These are phyloP conservation scores for Drepana arcuata DNA, from an alignment of 1,140 invertebrate species.

Conservation along the genomic window DNA sequence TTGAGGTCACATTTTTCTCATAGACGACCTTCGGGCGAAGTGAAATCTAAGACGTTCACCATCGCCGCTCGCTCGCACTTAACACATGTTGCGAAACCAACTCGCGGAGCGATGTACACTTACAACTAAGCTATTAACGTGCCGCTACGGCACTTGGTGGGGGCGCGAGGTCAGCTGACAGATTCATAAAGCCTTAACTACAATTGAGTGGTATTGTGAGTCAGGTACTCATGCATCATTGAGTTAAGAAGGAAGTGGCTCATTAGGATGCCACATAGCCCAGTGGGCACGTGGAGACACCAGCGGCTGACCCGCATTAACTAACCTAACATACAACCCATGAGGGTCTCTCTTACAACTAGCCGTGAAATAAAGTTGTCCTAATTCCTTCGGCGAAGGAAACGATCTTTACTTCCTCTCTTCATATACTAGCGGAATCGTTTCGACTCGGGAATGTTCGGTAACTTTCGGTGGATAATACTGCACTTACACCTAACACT, in stretches of 20 bases:
- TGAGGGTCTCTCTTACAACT: no score
- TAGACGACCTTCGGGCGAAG: conserved; percentile 18
- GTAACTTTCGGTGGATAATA: conserved; percentile 21
- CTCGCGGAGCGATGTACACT: conserved; percentile 14
- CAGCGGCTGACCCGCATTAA: conserved; percentile 6
- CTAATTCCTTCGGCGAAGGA: conserved; percentile 37
- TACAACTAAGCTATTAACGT: conserved; percentile 13
- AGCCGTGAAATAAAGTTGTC: conserved; percentile 39
- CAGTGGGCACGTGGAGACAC: no score
- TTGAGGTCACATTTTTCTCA: conserved; percentile 43
- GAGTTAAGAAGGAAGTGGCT: conserved; percentile 31
- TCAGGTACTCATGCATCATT: conserved; percentile 24
- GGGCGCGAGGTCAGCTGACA: conserved; percentile 21
- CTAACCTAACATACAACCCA: no score
- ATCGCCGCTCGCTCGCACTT: conserved; percentile 19
- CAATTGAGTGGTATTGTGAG: conserved; percentile 29
- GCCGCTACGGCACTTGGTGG: conserved; percentile 23
- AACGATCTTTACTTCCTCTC: conserved; percentile 36
- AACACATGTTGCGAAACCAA: conserved; percentile 26
- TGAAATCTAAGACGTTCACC: conserved; percentile 18
- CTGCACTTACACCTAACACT: conserved; percentile 41
- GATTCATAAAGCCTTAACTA: conserved; percentile 24
- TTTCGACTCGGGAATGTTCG: neutral
- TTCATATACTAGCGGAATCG: conserved; percentile 4
- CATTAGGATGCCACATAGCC: no score